These are phyloP conservation scores for Sebastolobus alascanus DNA, from an alignment of 2,797 vertebrate genomes.

Conservation along the genomic window DNA sequence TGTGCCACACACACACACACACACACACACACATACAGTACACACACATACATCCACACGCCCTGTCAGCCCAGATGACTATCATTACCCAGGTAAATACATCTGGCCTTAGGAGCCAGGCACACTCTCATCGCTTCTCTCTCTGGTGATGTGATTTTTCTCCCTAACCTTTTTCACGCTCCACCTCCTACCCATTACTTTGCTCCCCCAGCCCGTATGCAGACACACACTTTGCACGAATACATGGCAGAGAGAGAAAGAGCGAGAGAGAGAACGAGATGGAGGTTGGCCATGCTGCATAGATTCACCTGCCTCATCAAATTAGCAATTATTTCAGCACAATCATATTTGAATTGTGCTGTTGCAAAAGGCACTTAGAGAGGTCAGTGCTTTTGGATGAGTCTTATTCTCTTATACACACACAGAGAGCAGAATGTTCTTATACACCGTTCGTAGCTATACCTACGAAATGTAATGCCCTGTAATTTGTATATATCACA, in stretches of 20 bases:
- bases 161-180: constrained; percentile 76
- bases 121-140: constrained; percentile 65
- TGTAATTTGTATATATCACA: too few relatives aligned
- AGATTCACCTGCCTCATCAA: constrained; percentile 68
- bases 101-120: constrained; percentile 81
- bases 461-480: too few relatives aligned
- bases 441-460: too few relatives aligned
- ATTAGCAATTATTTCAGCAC: constrained; percentile 72
- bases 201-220: constrained; percentile 46
- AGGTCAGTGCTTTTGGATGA: constrained; percentile 57
- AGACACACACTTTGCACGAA: constrained; percentile 57
- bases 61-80: constrained; percentile 79
- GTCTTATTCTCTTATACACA: constrained; percentile 23
- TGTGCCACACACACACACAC: constrained; percentile 36
- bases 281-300: constrained; percentile 34
- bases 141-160: constrained; percentile 75
- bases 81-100: constrained; percentile 83
- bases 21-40: constrained; percentile 18
- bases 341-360: constrained; percentile 65
- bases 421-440: not conserved
- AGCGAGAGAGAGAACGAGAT: constrained; percentile 12
- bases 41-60: constrained; percentile 35
- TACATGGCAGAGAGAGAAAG: constrained; percentile 10
- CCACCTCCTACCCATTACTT: constrained; percentile 72
- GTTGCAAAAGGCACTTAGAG: constrained; percentile 58